These are phyloP conservation scores for Pristionchus arcanus DNA, from an alignment of 2,888 invertebrate genomes.

Conservation along the genomic window DNA sequence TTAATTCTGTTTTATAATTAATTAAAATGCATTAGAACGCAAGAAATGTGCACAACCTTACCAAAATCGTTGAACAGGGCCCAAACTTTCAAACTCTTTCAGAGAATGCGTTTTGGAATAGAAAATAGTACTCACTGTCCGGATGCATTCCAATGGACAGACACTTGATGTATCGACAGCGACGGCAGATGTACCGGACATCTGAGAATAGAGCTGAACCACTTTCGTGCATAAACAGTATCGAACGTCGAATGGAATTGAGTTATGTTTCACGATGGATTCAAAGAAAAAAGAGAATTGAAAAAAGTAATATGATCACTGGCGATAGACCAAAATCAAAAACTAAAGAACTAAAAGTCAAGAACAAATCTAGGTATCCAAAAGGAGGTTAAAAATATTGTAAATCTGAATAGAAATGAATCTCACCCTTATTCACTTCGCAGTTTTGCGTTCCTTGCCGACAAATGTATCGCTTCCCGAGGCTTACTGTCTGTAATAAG, in stretches of 20 bases:
- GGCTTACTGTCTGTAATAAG: constrained; percentile 43
- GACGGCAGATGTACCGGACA: constrained; percentile 50
- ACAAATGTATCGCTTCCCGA: constrained; percentile 47
- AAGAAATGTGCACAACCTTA: too few species aligned
- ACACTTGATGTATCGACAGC: constrained; percentile 53
- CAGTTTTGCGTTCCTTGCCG: constrained; percentile 47
- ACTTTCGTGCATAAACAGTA: neutral
- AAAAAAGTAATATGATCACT: too few species aligned
- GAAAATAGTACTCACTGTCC: constrained; percentile 22
- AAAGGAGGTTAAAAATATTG: neutral
- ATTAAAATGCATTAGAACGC: too few species aligned
- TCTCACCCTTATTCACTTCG: constrained; percentile 50
- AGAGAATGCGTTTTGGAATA: too few species aligned
- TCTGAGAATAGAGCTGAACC: constrained; percentile 5
- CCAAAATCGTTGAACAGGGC: too few species aligned
- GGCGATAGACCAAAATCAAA: too few species aligned
- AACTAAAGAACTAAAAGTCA: too few species aligned
- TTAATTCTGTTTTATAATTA: neutral
- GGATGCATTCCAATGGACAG: constrained; percentile 53
- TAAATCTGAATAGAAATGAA: neutral
- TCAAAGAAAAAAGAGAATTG: neutral
- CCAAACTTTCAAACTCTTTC: too few species aligned
- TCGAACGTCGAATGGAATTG: neutral
- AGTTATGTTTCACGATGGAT: neutral
- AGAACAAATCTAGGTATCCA: neutral